These are phyloP conservation scores for Hypolimnas misippus DNA, from an alignment of 2,888 invertebrate species.

Conservation along the genomic window DNA sequence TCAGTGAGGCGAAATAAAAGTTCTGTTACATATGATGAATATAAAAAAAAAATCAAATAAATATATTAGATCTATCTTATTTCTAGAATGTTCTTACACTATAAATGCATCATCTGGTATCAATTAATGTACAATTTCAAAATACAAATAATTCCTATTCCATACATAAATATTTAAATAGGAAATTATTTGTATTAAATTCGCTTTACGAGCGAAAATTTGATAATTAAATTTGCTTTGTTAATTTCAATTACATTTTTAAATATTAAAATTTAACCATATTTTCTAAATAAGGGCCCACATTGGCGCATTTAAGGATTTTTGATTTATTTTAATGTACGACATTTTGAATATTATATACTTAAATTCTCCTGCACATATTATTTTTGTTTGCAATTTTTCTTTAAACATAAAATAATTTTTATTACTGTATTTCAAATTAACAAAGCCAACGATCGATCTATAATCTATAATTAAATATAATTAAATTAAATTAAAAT, in stretches of 20 bases:
- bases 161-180: neutral
- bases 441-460: conserved; percentile 11
- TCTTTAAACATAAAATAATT: too few species aligned
- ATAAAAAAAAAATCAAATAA: conserved; percentile 20
- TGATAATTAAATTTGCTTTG: conserved; percentile 5
- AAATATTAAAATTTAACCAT: neutral
- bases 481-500: conserved; percentile 1
- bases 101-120: conserved; percentile 79
- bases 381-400: too few species aligned
- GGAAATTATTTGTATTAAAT: conserved; percentile 4
- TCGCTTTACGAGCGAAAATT: neutral
- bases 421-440: too few species aligned
- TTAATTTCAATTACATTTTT: neutral
- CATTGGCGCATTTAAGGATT: too few species aligned
- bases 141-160: conserved; percentile 10
- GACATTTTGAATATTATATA: too few species aligned
- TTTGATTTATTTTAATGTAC: too few species aligned
- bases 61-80: conserved; percentile 23
- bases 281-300: too few species aligned
- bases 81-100: conserved; percentile 44
- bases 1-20: neutral
- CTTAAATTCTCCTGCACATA: too few species aligned
- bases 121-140: conserved; percentile 67
- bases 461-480: neutral
- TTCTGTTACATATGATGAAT: neutral